Conservation (phyloP, 2,888 invertebrate species). For the Barypeithes pellucidus region DNA sequence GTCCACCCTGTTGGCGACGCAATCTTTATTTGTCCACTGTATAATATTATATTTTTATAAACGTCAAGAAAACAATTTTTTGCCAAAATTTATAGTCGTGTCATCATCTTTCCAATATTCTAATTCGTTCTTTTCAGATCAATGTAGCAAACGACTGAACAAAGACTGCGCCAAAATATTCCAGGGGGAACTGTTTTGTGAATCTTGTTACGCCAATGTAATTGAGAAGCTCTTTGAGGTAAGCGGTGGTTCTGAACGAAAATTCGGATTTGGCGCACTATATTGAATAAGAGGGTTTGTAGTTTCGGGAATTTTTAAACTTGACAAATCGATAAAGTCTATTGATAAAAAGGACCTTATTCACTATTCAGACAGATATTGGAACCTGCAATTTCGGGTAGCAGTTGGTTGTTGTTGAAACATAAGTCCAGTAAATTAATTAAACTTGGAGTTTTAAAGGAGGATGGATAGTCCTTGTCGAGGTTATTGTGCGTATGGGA, state of each 20-base stretch:
- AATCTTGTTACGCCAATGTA: conserved; percentile 55
- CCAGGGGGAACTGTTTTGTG: conserved; percentile 61
- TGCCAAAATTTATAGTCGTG: conserved; percentile 22
- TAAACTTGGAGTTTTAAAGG: too few relatives aligned
- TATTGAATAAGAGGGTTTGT: not conserved
- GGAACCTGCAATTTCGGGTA: too few relatives aligned
- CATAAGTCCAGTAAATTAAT: too few relatives aligned
- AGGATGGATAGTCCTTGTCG: too few relatives aligned
- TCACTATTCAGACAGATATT: too few relatives aligned
- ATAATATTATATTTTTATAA: conserved; percentile 15
- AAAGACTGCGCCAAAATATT: conserved; percentile 60
- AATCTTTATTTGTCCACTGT: too few relatives aligned
- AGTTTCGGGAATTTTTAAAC: too few relatives aligned
- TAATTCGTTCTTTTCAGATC: conserved; percentile 55
- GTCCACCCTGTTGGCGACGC: too few relatives aligned
- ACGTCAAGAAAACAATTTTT: not conserved
- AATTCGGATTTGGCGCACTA: not conserved
- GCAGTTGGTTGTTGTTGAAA: too few relatives aligned
- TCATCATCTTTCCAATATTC: conserved; percentile 7
- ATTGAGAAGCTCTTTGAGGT: conserved; percentile 56
- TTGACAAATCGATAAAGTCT: too few relatives aligned
- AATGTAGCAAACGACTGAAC: conserved; percentile 58
- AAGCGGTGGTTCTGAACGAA: not conserved
- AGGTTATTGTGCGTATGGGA: too few relatives aligned
- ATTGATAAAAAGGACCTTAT: too few relatives aligned